A percentile compares a stretch with the other conserved stretches of the same genome.
Conservation (phyloP, 2,113 vertebrate species). For the Piliocolobus tephrosceles region DNA sequence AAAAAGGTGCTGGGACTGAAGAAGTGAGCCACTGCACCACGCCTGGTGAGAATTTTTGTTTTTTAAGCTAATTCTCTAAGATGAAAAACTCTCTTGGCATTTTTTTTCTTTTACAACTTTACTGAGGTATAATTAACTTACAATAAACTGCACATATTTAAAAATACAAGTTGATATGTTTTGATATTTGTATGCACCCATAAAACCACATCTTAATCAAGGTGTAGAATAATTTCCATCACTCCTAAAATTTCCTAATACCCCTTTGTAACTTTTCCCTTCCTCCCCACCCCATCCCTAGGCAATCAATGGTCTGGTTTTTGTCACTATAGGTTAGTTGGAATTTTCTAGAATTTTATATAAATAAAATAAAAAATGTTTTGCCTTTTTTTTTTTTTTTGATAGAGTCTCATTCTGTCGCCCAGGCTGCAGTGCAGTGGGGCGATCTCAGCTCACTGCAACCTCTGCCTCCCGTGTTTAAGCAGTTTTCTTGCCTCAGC, state of each 20-base stretch:
- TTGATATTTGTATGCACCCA: background rate
- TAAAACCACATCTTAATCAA: background rate
- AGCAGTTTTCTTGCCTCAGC: too few species aligned
- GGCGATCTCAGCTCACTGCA: too few species aligned
- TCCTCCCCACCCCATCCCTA: background rate
- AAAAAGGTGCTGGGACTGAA: too few species aligned
- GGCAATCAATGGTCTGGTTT: background rate
- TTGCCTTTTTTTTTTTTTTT: too few species aligned
- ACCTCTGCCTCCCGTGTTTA: too few species aligned
- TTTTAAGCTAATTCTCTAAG: background rate
- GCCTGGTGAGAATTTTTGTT: background rate
- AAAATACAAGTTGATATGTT: background rate
- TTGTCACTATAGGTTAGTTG: background rate
- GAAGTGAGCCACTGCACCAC: too few species aligned
- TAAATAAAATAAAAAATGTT: background rate
- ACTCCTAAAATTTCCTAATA: background rate
- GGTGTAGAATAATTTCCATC: background rate
- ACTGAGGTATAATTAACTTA: background rate
- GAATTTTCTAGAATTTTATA: background rate
- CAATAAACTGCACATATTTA: background rate
- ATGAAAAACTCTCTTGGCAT: background rate
- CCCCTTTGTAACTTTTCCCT: background rate
- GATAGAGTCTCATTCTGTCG: too few species aligned
- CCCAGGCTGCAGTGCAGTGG: too few species aligned
- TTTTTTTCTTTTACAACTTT: background rate